Evolutionary conservation across 2,113 vertebrate species (phyloP).

Genomic region (Centropus bengalensis): DNA sequence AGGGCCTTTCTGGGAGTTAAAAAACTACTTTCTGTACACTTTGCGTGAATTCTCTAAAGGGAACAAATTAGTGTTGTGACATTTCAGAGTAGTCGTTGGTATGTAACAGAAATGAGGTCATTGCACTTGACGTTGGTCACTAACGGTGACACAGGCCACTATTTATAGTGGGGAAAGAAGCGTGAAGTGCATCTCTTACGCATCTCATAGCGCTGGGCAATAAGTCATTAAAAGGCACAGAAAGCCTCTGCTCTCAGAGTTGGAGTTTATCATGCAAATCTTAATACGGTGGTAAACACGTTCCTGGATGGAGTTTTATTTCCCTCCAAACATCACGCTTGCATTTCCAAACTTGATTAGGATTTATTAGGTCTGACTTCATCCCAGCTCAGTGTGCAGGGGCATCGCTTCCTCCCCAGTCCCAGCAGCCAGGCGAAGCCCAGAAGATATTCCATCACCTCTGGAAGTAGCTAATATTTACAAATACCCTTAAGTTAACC

Average conservation of each 20-base stretch:
- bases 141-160: background rate
- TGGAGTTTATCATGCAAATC: background rate
- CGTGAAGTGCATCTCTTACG: background rate
- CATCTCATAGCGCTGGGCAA: background rate
- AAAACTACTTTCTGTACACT: background rate
- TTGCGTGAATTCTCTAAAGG: background rate
- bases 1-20: background rate
- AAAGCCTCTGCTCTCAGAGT: background rate
- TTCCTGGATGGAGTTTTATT: background rate
- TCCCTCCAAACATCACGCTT: background rate
- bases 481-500: background rate
- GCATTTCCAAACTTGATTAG: background rate
- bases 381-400: background rate
- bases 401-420: background rate
- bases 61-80: constrained; percentile 23
- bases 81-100: background rate
- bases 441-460: background rate
- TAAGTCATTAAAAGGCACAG: background rate
- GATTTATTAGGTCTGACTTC: background rate
- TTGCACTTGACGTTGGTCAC: background rate
- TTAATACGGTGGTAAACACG: background rate
- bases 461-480: background rate
- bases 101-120: constrained; percentile 17
- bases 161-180: background rate
- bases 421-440: background rate